Evolutionary conservation across 2,888 invertebrate species (phyloP), one percentile per base, ranked within the genome.

Genomic region (Parnassius smintheus): DNA sequence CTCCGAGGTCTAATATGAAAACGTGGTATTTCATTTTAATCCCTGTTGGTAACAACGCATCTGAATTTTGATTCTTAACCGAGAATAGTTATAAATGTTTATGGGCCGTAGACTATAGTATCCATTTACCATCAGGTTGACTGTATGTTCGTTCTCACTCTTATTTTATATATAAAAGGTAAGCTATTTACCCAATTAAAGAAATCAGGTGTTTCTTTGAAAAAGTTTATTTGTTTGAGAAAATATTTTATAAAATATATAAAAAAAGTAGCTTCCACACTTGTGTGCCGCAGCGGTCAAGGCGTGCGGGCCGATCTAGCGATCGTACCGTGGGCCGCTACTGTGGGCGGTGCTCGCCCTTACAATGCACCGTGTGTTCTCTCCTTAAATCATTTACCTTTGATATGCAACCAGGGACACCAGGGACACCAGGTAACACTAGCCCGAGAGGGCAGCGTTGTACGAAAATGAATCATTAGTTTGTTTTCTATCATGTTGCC

Each of bases 271-370:
- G 0, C 60, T 60, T 83, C 85, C 81, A 74, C 63, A 71, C 63
- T 64, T 55, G 8, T 35, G n/a, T 0, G 56, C 35, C 64, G 41
- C 65, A 66, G 63, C 66, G 74, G 70, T 70, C 72, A 74, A 78
- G 72, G 82, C 88, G 84, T 89, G 89, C 85, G 89, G 89, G 86
- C 90, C 82, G 83, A 85, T 86, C 86, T 83, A 83, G 83, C 88
- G 84, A 83, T 82, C 80, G 78, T 77, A 71, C 68, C 79, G 84
- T 84, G 81, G 86, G 85, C 75, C 76, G 88, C 90, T 89, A 89
- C 90, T 85, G 90, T 90, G 83, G 89, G 90, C 85, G 87, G 79
- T 70, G 69, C 67, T 59, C 72, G 71, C 75, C 80, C 76, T 80
- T 80, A 87, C 86, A 85, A 83, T 84, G 78, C 81, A 65, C 73